phyloP scores from a whole-genome alignment of 2,888 invertebrate species.

The Sinohyriopsis cumingii region DNA sequence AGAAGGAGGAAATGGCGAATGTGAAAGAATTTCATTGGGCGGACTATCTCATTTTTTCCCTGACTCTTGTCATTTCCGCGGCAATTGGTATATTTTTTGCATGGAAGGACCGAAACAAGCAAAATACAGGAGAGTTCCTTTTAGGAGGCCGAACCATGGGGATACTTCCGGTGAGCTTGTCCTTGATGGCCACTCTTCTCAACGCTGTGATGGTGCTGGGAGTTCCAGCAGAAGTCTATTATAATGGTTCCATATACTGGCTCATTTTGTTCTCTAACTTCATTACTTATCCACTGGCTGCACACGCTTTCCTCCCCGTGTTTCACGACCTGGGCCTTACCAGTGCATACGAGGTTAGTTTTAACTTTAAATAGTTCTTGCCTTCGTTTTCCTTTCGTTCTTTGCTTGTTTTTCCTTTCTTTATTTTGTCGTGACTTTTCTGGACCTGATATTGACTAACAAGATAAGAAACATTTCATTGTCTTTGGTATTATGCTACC shows the following conservation, averaged over 20 bases:
- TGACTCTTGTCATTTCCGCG: slow-evolving; percentile 51
- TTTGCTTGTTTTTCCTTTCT: no score
- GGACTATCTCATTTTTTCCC: slow-evolving; percentile 57
- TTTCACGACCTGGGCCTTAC: slow-evolving; percentile 57
- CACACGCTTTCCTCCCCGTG: slow-evolving; percentile 60
- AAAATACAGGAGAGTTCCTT: slow-evolving; percentile 54
- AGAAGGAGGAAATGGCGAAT: not conserved
- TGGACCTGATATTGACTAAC: no score
- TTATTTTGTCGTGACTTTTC: no score
- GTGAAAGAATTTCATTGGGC: slow-evolving; percentile 49
- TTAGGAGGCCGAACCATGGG: slow-evolving; percentile 58
- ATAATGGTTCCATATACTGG: slow-evolving; percentile 79
- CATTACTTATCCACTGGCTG: slow-evolving; percentile 78
- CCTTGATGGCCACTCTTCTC: slow-evolving; percentile 57
- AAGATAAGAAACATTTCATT: no score
- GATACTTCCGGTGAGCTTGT: slow-evolving; percentile 53
- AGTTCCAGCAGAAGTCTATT: slow-evolving; percentile 57
- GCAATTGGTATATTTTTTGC: slow-evolving; percentile 55
- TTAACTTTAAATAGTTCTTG: no score
- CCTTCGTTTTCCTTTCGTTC: no score
- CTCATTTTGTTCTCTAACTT: slow-evolving; percentile 79
- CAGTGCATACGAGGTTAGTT: slow-evolving; percentile 61
- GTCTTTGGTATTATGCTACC: no score
- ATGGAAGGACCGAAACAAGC: slow-evolving; percentile 41
- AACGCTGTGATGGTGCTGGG: slow-evolving; percentile 62